Evolutionary conservation across 2,888 invertebrate species (phyloP).

Genomic region (Cryptocephalus primarius): DNA sequence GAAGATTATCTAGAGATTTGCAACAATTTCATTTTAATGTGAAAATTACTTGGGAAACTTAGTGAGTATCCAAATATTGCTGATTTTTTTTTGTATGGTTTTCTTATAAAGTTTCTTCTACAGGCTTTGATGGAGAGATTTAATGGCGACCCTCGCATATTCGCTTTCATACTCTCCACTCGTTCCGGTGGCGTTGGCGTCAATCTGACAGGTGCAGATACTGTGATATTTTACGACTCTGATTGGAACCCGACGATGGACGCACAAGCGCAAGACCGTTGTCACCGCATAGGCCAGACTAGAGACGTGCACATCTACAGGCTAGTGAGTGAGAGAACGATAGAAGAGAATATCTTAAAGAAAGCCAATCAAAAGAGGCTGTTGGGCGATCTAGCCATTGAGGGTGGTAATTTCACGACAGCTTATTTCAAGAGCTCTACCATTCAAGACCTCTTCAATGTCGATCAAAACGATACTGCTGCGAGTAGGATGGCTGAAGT

Average conservation of each 20-base stretch:
- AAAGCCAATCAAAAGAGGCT: constrained; percentile 97
- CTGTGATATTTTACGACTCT: constrained; percentile 98
- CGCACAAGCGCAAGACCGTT: constrained; percentile 91
- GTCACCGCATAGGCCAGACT: constrained; percentile 98
- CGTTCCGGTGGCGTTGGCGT: constrained; percentile 96
- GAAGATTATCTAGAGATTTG: constrained; percentile 29
- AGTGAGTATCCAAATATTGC: neutral
- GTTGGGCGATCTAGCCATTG: constrained; percentile 94
- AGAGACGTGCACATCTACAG: constrained; percentile 98
- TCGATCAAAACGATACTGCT: constrained; percentile 52
- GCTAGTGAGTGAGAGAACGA: constrained; percentile 90
- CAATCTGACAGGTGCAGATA: constrained; percentile 97
- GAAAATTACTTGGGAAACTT: neutral
- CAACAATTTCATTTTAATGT: constrained; percentile 14
- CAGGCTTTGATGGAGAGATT: constrained; percentile 91
- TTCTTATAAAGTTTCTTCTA: constrained; percentile 11
- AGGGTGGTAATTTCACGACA: constrained; percentile 97
- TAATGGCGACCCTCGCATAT: constrained; percentile 88
- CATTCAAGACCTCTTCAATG: constrained; percentile 84
- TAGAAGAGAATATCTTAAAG: constrained; percentile 98
- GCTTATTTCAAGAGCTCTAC: constrained; percentile 91
- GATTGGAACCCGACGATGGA: constrained; percentile 99
- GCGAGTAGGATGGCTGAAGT: constrained; percentile 47
- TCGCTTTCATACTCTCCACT: constrained; percentile 96
- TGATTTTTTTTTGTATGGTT: neutral